A percentile compares a stretch with the other conserved stretches of the same genome.
Evolutionary conservation across 2,113 vertebrate genomes (phyloP).

Genomic region (Ctenomys sociabilis): DNA sequence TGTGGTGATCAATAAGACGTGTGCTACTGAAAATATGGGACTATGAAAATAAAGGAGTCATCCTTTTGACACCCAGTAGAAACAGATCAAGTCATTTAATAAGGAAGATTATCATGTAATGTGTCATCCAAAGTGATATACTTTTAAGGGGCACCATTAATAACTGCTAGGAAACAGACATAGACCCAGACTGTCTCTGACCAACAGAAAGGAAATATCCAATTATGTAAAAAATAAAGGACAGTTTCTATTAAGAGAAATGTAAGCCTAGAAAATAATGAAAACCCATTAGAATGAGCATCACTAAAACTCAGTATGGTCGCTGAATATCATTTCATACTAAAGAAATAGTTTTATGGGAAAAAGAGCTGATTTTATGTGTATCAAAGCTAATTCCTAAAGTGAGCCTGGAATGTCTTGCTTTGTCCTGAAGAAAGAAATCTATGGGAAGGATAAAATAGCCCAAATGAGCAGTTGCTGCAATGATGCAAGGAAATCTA

Average conservation of each 20-base stretch:
- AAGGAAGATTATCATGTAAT: not conserved
- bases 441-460: not conserved
- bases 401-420: not conserved
- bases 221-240: not conserved
- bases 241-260: not conserved
- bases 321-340: constrained; percentile 9
- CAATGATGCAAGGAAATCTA: not conserved
- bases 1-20: not conserved
- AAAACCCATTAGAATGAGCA: not conserved
- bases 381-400: not conserved
- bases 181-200: not conserved
- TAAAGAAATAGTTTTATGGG: not conserved
- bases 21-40: not conserved
- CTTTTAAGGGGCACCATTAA: not conserved
- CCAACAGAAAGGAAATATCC: not conserved
- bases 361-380: not conserved
- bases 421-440: not conserved
- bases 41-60: not conserved
- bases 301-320: not conserved
- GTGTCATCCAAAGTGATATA: not conserved
- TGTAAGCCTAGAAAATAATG: not conserved
- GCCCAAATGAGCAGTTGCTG: not conserved
- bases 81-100: not conserved
- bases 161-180: not conserved
- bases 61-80: not conserved